Percentiles rank a stretch among this genome's conserved stretches.
These are phyloP conservation scores for Rhombomys opimus DNA, from an alignment of 2,113 vertebrate genomes.

Conservation along the genomic window DNA sequence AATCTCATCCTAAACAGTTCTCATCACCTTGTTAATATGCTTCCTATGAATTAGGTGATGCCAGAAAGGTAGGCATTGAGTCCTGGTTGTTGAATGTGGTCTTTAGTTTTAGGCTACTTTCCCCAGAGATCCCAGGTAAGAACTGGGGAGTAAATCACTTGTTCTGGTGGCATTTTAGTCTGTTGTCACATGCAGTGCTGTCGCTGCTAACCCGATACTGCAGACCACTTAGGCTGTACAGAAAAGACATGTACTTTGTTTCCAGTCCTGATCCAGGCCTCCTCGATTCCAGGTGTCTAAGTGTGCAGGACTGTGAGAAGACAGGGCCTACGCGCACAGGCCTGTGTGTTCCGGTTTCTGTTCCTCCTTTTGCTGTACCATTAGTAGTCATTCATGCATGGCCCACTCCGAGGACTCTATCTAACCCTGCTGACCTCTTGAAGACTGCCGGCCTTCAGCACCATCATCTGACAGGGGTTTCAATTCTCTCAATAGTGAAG, in stretches of 20 bases:
- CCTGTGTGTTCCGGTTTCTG: background rate
- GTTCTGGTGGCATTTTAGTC: background rate
- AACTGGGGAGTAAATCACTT: background rate
- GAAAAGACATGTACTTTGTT: background rate
- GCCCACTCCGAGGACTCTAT: background rate
- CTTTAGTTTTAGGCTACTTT: background rate
- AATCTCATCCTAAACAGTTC: constrained; percentile 33
- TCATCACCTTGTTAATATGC: constrained; percentile 17
- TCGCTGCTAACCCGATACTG: background rate
- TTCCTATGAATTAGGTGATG: constrained; percentile 32
- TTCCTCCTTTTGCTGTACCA: background rate
- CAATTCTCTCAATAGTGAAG: background rate
- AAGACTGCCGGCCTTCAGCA: background rate
- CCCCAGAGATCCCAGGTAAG: background rate
- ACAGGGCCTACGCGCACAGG: background rate
- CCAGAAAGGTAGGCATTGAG: background rate
- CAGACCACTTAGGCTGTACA: background rate
- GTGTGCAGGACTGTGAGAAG: background rate
- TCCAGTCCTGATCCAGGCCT: background rate
- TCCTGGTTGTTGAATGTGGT: background rate
- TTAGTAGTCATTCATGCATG: background rate
- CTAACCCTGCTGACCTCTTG: background rate
- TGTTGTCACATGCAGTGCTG: background rate
- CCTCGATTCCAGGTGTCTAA: background rate
- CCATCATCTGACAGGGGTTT: background rate